Evolutionary conservation across 2,797 vertebrate genomes (phyloP).

Genomic region (Sebastes itinus): DNA sequence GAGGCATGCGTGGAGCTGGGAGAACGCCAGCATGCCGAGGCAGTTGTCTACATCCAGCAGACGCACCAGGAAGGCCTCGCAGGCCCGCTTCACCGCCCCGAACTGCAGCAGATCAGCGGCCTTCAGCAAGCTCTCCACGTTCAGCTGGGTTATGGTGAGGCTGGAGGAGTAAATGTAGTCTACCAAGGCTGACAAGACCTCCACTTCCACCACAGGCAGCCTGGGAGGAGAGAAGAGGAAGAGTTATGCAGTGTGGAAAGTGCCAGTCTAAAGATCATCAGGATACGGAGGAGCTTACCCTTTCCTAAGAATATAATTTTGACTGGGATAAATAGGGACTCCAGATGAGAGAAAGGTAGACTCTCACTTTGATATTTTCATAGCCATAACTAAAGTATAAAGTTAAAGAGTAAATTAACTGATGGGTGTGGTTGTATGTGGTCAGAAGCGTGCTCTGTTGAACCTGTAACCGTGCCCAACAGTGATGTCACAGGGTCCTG

Average conservation of each 20-base stretch:
- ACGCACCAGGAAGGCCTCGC: slow-evolving; percentile 56
- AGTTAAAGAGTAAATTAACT: too few species aligned
- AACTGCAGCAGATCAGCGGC: slow-evolving; percentile 86
- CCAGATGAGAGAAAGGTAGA: too few species aligned
- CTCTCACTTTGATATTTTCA: background rate
- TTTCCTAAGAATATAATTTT: background rate
- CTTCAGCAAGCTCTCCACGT: slow-evolving; percentile 82
- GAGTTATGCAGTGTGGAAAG: background rate
- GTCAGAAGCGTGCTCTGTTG: too few species aligned
- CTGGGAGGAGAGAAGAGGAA: slow-evolving; percentile 15
- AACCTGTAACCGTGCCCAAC: too few species aligned
- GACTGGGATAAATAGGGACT: too few species aligned
- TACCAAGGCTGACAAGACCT: slow-evolving; percentile 83
- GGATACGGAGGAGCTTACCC: background rate
- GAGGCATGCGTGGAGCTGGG: slow-evolving; percentile 82
- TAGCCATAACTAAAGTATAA: background rate
- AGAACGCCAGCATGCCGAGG: slow-evolving; percentile 84
- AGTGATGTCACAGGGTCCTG: too few species aligned
- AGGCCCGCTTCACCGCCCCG: slow-evolving; percentile 77
- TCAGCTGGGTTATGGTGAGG: slow-evolving; percentile 83
- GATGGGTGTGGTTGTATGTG: too few species aligned
- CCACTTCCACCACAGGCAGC: slow-evolving; percentile 81
- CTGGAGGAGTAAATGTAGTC: slow-evolving; percentile 85
- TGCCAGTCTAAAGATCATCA: background rate
- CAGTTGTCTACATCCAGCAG: slow-evolving; percentile 85